phyloP scores from a whole-genome alignment of 2,113 vertebrate species.

The Athene noctua region DNA sequence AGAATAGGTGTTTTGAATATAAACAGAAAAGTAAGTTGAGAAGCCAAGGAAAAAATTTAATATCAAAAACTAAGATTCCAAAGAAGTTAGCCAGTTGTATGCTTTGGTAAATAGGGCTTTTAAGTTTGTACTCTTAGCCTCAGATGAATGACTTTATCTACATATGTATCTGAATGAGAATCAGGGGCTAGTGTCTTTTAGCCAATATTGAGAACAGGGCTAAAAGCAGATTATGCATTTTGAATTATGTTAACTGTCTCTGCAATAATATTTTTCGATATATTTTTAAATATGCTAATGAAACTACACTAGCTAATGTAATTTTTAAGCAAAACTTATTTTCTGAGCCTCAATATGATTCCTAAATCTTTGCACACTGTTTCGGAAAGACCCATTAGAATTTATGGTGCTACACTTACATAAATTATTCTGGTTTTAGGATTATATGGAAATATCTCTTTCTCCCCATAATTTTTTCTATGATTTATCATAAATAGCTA shows the following conservation, averaged over 20 bases:
- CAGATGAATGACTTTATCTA: not conserved
- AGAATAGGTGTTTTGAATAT: not conserved
- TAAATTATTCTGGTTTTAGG: not conserved
- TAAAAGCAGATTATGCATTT: not conserved
- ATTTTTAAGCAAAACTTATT: not conserved
- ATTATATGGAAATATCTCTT: not conserved
- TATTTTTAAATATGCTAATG: not conserved
- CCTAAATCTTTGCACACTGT: not conserved
- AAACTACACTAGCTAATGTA: not conserved
- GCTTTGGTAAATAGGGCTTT: not conserved
- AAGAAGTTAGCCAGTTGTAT: not conserved
- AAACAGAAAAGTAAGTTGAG: not conserved
- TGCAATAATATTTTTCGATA: not conserved
- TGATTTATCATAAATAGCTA: not conserved
- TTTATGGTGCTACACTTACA: not conserved
- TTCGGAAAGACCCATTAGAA: not conserved
- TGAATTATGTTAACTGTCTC: not conserved
- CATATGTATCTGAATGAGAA: not conserved
- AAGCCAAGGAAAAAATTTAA: not conserved
- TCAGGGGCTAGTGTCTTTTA: not conserved
- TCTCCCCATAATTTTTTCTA: not conserved
- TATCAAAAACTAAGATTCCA: not conserved
- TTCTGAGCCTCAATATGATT: not conserved
- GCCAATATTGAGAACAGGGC: not conserved
- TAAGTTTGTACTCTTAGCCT: not conserved